Evolutionary conservation across 1,140 invertebrate genomes (phyloP).

Genomic region (Hestina assimilis): DNA sequence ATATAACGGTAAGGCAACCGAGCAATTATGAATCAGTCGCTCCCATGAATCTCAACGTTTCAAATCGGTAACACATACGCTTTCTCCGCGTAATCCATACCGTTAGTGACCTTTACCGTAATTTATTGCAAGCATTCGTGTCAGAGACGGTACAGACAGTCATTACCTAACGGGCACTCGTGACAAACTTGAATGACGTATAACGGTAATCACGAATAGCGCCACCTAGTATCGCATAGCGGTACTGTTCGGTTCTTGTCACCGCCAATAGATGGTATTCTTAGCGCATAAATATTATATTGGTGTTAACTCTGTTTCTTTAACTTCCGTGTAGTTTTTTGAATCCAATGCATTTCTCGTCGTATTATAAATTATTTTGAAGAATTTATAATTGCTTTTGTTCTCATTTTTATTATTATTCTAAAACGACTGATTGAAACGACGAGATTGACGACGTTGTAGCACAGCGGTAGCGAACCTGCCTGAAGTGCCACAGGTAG

Average conservation of each 20-base stretch:
- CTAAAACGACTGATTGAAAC: no score
- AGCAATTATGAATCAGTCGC: slow-evolving; percentile 1
- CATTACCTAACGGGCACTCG: slow-evolving; percentile 56
- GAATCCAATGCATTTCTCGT: no score
- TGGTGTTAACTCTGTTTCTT: not conserved
- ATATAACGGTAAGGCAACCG: not conserved
- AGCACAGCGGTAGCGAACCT: no score
- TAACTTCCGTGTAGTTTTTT: not conserved
- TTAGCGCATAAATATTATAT: not conserved
- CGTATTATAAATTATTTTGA: no score
- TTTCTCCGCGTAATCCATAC: slow-evolving; percentile 39
- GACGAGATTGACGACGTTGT: no score
- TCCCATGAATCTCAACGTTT: slow-evolving; percentile 29
- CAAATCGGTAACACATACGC: slow-evolving; percentile 37
- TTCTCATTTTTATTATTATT: no score
- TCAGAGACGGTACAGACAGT: slow-evolving; percentile 15
- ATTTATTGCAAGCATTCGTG: slow-evolving; percentile 55
- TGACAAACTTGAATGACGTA: slow-evolving; percentile 47
- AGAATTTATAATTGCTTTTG: no score
- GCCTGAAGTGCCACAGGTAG: no score
- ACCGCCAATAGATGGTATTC: slow-evolving; percentile 43
- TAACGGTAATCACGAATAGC: slow-evolving; percentile 58
- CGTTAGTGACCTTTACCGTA: slow-evolving; percentile 52
- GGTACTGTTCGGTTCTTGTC: slow-evolving; percentile 51
- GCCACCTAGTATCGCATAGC: slow-evolving; percentile 66